Conservation (phyloP, 2,888 invertebrate species). For the Sarcophaga variegata region DNA sequence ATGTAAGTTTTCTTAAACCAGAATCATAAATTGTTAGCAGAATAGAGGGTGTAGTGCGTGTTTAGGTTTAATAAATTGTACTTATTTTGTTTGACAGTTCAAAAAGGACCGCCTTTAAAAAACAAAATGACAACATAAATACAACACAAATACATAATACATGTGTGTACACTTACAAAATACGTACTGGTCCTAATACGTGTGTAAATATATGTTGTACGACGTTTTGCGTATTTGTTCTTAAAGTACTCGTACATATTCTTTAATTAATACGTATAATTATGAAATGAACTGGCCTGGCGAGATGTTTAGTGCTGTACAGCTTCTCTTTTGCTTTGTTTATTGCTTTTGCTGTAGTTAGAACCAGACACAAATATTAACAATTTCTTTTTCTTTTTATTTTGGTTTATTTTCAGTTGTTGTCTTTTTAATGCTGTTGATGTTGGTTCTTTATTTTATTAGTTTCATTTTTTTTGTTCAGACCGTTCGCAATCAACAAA, state of each 20-base stretch:
- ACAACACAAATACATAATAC: slow-evolving; percentile 19
- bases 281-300: slow-evolving; percentile 55
- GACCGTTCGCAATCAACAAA: slow-evolving; percentile 57
- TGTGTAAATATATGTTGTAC: background rate
- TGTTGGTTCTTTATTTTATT: slow-evolving; percentile 32
- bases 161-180: background rate
- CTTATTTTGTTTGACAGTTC: slow-evolving; percentile 54
- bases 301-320: slow-evolving; percentile 28
- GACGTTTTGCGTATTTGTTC: slow-evolving; percentile 38
- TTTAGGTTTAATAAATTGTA: slow-evolving; percentile 65
- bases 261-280: slow-evolving; percentile 60
- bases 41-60: slow-evolving; percentile 67
- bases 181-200: background rate
- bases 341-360: background rate
- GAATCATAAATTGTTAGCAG: slow-evolving; percentile 49
- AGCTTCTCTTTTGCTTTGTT: slow-evolving; percentile 26
- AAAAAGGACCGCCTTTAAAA: slow-evolving; percentile 56
- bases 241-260: slow-evolving; percentile 25
- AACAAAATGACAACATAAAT: slow-evolving; percentile 56
- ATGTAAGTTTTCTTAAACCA: slow-evolving; percentile 18
- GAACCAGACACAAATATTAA: slow-evolving; percentile 1
- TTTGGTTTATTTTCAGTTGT: slow-evolving; percentile 12
- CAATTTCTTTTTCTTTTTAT: slow-evolving; percentile 9
- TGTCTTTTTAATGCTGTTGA: slow-evolving; percentile 28
- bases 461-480: slow-evolving; percentile 11